Evolutionary conservation across 2,113 vertebrate species (phyloP), one percentile per base, ranked within the genome.

Genomic region (Ciconia stormi): DNA sequence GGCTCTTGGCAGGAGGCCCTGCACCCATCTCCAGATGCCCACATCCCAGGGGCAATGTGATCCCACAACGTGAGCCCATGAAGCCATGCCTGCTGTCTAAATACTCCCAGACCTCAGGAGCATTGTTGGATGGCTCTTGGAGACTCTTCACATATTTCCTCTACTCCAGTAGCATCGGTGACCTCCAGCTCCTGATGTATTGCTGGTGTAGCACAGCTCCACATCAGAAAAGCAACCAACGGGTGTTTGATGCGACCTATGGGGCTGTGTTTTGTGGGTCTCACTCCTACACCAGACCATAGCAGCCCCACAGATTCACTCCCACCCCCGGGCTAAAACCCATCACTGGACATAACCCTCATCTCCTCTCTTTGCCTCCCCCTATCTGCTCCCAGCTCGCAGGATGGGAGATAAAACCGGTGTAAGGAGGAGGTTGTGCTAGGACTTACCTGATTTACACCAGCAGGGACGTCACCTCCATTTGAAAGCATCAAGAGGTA

Each of bases 31-130:
- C 59, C 22, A 53, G 26, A 6, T 79, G 34, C 16, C 85, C 10
- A 32, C 3, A 2, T 32, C 66, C 40, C n/a, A 49, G 26, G 13
- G n/a, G 13, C 25, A 36, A 25, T 3, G 7, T 26, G 42, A 74
- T 74, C 47, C 36, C 58, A 40, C n/a, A 40, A 0, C 0, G 1
- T 16, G 50, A 82, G 12, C 26, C 70, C n/a, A 44, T 38, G 71
- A 72, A 77, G 52, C 40, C 0, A 2, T 38, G 4, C 20, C 61
- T 46, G 23, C 42, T 69, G 59, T 46, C 72, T 10, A 44, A 65
- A 61, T 16, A 30, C 5, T 42, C n/a, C 44, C 36, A 36, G 34
- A 52, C 20, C 30, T 82, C 34, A 26, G 14, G 16, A 69, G 5
- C 4, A 0, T n/a, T 30, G 23, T 15, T 61, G 17, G 27, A 13